A percentile compares a stretch with the other conserved stretches of the same genome.
Conservation (phyloP, 1,140 invertebrate species). For the Platorchestia sp. region DNA sequence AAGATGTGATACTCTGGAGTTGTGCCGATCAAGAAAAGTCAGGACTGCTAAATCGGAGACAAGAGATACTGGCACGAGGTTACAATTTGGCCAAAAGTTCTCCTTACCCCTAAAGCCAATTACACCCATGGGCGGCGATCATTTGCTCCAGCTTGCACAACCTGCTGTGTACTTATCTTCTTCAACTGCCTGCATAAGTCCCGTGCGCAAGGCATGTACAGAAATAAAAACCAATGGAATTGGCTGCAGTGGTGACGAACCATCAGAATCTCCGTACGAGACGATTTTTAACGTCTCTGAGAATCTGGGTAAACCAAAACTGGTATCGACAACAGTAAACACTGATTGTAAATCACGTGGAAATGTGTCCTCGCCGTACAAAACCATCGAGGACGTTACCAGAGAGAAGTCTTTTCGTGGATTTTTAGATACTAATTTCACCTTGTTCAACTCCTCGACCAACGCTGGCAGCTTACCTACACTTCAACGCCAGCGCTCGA, state of each 20-base stretch:
- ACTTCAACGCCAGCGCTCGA: constrained; percentile 26
- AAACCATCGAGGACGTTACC: not conserved
- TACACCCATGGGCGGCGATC: not conserved
- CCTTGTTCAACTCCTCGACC: not conserved
- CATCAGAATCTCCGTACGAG: not conserved
- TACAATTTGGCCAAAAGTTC: not conserved
- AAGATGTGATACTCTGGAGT: constrained; percentile 2
- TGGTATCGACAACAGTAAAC: not conserved
- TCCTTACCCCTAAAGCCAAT: not conserved
- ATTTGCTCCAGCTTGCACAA: not conserved
- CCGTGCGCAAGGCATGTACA: not conserved
- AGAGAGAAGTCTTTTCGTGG: not conserved
- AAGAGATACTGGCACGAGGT: not conserved
- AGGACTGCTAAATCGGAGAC: not conserved
- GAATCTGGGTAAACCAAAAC: not conserved
- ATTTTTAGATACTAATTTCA: not conserved
- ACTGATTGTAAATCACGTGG: not conserved
- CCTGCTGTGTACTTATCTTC: constrained; percentile 23
- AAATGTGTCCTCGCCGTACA: not conserved
- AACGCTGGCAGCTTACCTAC: not conserved
- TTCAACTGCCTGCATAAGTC: constrained; percentile 30
- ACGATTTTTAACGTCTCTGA: not conserved
- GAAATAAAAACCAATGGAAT: not conserved
- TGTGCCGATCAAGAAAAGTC: not conserved
- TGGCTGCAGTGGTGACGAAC: not conserved